Percentiles rank a stretch among this genome's conserved stretches.
These are phyloP conservation scores for Ceratothoa steindachneri DNA, from an alignment of 2,888 invertebrate species.

Conservation along the genomic window DNA sequence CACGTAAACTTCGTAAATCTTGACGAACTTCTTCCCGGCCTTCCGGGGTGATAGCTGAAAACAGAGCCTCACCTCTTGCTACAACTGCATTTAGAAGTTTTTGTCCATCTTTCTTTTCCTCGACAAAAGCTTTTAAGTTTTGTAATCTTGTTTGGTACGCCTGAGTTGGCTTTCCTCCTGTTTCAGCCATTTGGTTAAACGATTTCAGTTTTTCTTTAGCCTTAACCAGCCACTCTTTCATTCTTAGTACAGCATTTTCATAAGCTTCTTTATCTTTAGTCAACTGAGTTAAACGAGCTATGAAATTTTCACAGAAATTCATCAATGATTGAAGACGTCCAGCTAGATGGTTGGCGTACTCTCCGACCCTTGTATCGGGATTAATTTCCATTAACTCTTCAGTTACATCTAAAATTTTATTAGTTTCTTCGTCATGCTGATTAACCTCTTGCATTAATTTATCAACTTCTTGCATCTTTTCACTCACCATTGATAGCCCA, in stretches of 20 bases:
- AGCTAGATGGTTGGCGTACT: constrained; percentile 72
- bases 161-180: constrained; percentile 66
- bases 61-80: constrained; percentile 81
- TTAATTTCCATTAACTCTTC: constrained; percentile 69
- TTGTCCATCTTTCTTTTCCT: constrained; percentile 75
- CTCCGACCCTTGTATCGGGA: constrained; percentile 76
- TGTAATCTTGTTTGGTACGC: constrained; percentile 66
- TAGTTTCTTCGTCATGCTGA: constrained; percentile 64
- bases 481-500: constrained; percentile 64
- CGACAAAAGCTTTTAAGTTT: constrained; percentile 68
- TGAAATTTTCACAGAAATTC: constrained; percentile 67
- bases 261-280: constrained; percentile 68
- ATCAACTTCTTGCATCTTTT: constrained; percentile 66
- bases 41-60: constrained; percentile 78
- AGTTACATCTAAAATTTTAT: constrained; percentile 65
- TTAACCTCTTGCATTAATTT: constrained; percentile 63
- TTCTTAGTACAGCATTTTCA: constrained; percentile 63
- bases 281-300: constrained; percentile 68
- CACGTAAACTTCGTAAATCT: constrained; percentile 73
- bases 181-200: constrained; percentile 63
- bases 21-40: constrained; percentile 78
- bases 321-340: constrained; percentile 69
- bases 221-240: constrained; percentile 73
- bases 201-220: constrained; percentile 67
- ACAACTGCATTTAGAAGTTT: constrained; percentile 71